Evolutionary conservation across 35 echinoderm and acorn worm species (phyloP).

Genomic region (Ptychodera flava): DNA sequence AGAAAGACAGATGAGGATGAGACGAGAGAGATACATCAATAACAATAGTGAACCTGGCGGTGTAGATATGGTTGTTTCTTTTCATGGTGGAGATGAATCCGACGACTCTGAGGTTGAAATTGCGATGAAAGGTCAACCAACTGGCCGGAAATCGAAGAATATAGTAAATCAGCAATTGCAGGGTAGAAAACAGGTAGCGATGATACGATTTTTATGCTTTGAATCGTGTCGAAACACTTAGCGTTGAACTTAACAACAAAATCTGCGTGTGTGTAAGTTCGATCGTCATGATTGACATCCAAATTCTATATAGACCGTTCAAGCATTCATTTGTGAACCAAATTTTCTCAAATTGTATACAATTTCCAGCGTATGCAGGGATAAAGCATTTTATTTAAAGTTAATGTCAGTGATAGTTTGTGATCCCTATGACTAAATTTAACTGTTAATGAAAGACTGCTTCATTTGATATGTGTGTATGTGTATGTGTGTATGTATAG

Average conservation of each 20-base stretch:
- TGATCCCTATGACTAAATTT: not conserved
- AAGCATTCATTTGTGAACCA: too few relatives aligned
- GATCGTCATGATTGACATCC: too few relatives aligned
- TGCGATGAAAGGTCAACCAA: not conserved
- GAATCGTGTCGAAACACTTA: too few relatives aligned
- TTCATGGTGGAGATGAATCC: not conserved
- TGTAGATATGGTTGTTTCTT: not conserved
- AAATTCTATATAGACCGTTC: too few relatives aligned
- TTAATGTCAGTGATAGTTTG: too few relatives aligned
- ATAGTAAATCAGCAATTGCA: too few relatives aligned
- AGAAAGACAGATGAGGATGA: not conserved
- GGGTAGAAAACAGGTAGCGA: too few relatives aligned
- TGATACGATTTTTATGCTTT: too few relatives aligned
- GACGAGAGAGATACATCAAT: not conserved
- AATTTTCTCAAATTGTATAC: too few relatives aligned
- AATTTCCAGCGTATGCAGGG: not conserved
- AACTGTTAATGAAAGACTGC: not conserved
- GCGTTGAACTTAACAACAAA: too few relatives aligned
- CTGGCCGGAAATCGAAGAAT: too few relatives aligned
- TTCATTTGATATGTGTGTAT: not conserved
- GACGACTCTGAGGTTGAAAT: not conserved
- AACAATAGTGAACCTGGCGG: not conserved
- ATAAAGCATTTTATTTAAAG: not conserved
- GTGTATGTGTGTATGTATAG: not conserved
- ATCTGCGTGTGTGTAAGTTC: too few relatives aligned